phyloP scores from a whole-genome alignment of 1,140 invertebrate species.

The Aporrectodea caliginosa region DNA sequence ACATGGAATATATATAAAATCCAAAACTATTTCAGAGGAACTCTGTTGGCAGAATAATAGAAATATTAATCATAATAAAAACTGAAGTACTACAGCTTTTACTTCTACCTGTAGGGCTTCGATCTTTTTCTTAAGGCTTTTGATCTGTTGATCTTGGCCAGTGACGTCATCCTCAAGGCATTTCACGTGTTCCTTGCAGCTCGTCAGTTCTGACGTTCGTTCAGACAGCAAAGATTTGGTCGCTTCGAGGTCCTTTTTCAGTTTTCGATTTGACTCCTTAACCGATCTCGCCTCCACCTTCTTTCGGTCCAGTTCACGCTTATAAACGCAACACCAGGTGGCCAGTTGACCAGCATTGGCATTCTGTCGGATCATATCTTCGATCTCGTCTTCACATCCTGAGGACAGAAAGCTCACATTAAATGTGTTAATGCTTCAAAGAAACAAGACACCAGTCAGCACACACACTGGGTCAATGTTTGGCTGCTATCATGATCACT shows the following conservation, averaged over 20 bases:
- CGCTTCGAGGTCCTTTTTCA: slow-evolving; percentile 13
- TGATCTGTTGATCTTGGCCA: background rate
- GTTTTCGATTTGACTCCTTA: background rate
- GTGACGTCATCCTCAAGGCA: background rate
- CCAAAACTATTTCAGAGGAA: too few species aligned
- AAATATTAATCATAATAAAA: too few species aligned
- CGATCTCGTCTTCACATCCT: slow-evolving; percentile 11
- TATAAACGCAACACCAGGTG: slow-evolving; percentile 22
- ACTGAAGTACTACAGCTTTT: background rate
- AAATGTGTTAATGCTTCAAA: too few species aligned
- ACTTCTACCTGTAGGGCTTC: background rate
- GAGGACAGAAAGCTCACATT: background rate
- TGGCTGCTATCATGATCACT: too few species aligned
- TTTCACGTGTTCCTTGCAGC: slow-evolving; percentile 4
- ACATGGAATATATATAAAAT: too few species aligned
- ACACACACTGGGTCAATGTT: too few species aligned
- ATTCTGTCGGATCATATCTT: slow-evolving; percentile 11
- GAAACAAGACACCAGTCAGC: too few species aligned
- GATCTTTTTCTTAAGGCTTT: background rate
- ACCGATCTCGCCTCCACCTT: slow-evolving; percentile 10
- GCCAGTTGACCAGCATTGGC: slow-evolving; percentile 9
- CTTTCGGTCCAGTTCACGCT: slow-evolving; percentile 17
- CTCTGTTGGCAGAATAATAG: too few species aligned
- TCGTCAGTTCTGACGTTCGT: background rate
- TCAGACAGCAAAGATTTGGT: slow-evolving; percentile 11